Conservation (phyloP, 2,113 vertebrate species). For the Microcebus ravelobensis region DNA sequence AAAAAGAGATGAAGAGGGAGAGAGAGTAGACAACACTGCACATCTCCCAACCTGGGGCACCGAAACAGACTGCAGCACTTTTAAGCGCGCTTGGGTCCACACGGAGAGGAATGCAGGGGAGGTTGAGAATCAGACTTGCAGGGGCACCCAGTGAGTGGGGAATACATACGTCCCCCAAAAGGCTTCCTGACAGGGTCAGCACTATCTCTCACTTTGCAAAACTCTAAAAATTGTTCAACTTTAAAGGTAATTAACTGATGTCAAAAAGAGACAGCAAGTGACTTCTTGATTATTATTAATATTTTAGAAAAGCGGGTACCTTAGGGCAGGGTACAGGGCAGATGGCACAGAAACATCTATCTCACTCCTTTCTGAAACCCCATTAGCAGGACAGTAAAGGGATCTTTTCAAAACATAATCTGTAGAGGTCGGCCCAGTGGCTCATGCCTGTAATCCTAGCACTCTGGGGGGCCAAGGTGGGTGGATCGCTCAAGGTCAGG, state of each 20-base stretch:
- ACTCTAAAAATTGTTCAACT: not conserved
- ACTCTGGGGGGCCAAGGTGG: too few relatives aligned
- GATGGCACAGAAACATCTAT: not conserved
- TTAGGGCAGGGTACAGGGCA: not conserved
- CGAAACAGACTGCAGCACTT: not conserved
- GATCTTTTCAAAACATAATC: not conserved
- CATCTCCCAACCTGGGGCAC: not conserved
- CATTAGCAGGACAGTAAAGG: not conserved
- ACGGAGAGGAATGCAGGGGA: not conserved
- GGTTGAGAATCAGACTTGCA: not conserved
- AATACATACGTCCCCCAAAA: not conserved
- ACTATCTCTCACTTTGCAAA: not conserved
- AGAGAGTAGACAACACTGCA: not conserved
- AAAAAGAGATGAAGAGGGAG: not conserved
- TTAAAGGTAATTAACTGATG: not conserved
- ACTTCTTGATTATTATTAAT: not conserved
- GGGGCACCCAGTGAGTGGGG: not conserved
- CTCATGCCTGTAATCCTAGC: too few relatives aligned
- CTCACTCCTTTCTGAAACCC: constrained; percentile 13
- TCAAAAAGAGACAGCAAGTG: not conserved
- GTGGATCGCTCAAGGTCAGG: too few relatives aligned
- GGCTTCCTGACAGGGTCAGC: not conserved
- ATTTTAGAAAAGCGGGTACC: not conserved
- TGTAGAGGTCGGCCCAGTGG: not conserved
- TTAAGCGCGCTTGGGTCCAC: not conserved